Evolutionary conservation across 2,888 invertebrate species (phyloP).

Genomic region (Epinotia brunnichana): DNA sequence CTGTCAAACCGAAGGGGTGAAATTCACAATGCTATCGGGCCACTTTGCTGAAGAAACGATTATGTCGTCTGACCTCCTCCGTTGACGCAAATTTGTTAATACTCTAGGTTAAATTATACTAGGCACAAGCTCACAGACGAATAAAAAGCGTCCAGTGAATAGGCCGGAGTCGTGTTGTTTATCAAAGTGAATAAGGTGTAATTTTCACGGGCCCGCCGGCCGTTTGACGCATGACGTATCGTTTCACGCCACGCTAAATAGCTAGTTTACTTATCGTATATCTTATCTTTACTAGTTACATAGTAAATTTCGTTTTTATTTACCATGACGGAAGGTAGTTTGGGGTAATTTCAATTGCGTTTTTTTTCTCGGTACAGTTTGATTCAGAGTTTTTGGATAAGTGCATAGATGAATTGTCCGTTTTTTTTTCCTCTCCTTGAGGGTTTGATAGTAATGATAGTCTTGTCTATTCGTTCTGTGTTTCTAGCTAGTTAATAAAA

Average conservation of each 20-base stretch:
- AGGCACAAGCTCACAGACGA: background rate
- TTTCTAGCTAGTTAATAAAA: no score
- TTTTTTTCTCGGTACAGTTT: no score
- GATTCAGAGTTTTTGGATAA: background rate
- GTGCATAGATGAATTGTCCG: background rate
- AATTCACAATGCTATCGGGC: no score
- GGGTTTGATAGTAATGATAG: no score
- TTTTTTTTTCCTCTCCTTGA: no score
- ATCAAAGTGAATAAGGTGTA: slow-evolving; percentile 19
- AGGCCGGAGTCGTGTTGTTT: slow-evolving; percentile 29
- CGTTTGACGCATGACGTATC: slow-evolving; percentile 18
- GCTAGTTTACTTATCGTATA: slow-evolving; percentile 36
- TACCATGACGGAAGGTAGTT: background rate
- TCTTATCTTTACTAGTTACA: slow-evolving; percentile 26
- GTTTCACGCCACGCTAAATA: slow-evolving; percentile 35
- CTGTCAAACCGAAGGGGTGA: no score
- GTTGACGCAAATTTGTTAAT: background rate
- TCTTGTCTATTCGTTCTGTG: no score
- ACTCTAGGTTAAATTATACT: background rate
- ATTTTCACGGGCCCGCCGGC: slow-evolving; percentile 26
- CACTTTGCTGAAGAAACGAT: no score
- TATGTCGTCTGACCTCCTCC: background rate
- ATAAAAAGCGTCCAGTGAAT: background rate
- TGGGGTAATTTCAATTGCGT: background rate
- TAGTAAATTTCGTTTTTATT: slow-evolving; percentile 9